phyloP scores from a whole-genome alignment of 2,888 invertebrate species.

The Cheilosia vernalis region DNA sequence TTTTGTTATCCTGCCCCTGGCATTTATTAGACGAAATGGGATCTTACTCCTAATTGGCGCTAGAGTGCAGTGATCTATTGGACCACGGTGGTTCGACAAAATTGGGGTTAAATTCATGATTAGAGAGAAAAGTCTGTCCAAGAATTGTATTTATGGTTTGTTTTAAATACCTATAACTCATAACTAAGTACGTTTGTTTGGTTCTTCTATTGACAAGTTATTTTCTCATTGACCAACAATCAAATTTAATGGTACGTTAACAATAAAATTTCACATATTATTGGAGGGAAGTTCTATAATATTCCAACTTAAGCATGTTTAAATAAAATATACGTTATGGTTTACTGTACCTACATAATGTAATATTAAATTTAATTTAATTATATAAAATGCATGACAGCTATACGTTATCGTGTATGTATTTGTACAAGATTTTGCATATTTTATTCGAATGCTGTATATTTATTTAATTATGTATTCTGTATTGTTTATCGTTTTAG shows the following conservation, averaged over 20 bases:
- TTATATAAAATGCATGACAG: constrained; percentile 74
- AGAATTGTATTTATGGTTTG: no score
- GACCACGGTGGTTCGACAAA: no score
- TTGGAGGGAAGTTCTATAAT: constrained; percentile 22
- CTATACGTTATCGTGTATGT: constrained; percentile 33
- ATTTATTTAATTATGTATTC: constrained; percentile 10
- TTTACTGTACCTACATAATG: constrained; percentile 26
- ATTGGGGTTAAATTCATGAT: no score
- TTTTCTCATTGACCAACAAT: constrained; percentile 25
- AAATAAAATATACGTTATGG: constrained; percentile 10
- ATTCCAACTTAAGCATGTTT: constrained; percentile 34
- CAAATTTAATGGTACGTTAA: constrained; percentile 11
- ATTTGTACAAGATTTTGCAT: constrained; percentile 1
- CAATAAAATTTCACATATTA: constrained; percentile 59
- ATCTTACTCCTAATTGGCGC: no score
- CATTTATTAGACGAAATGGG: no score
- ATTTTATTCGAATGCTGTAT: neutral
- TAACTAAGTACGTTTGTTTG: no score
- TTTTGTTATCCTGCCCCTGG: no score
- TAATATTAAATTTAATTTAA: constrained; percentile 22
- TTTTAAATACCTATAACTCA: no score
- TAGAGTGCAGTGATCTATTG: no score
- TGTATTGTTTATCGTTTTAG: constrained; percentile 9
- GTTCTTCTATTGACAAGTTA: no score
- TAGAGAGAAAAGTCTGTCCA: no score